Evolutionary conservation across 2,113 vertebrate genomes (phyloP).

Genomic region (Uria aalge): DNA sequence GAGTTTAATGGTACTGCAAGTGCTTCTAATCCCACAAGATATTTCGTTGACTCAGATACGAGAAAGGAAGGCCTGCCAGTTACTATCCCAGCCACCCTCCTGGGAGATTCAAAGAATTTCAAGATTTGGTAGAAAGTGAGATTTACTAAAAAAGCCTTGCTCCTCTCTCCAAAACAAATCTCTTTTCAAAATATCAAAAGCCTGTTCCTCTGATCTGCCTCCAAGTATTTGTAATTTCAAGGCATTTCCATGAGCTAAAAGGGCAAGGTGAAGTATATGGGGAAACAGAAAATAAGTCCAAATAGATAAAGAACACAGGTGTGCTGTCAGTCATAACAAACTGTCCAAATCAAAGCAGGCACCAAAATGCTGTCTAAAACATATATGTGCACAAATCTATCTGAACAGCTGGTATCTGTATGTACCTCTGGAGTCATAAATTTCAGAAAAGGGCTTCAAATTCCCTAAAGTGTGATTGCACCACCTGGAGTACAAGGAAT

Average conservation of each 20-base stretch:
- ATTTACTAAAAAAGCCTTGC: not conserved
- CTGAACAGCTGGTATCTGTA: not conserved
- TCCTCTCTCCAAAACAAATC: not conserved
- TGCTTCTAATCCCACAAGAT: not conserved
- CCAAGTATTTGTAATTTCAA: conserved; percentile 9
- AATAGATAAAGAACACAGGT: not conserved
- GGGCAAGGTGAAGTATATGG: not conserved
- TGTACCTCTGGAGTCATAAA: not conserved
- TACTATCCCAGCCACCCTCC: not conserved
- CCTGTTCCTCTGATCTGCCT: not conserved
- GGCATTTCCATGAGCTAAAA: not conserved
- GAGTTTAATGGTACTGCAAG: not conserved
- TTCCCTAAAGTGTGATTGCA: not conserved
- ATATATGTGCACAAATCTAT: not conserved
- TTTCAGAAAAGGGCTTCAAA: not conserved
- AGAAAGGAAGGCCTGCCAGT: not conserved
- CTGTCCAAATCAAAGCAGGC: not conserved
- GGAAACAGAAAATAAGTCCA: not conserved
- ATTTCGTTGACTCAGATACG: not conserved
- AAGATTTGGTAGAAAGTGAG: not conserved
- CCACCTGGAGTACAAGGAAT: not conserved
- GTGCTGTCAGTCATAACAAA: not conserved
- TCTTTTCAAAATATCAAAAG: conserved; percentile 8
- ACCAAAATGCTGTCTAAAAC: not conserved
- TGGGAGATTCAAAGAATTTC: not conserved